phyloP scores from a whole-genome alignment of 1,140 invertebrate genomes.

The Cotesia vestalis region DNA sequence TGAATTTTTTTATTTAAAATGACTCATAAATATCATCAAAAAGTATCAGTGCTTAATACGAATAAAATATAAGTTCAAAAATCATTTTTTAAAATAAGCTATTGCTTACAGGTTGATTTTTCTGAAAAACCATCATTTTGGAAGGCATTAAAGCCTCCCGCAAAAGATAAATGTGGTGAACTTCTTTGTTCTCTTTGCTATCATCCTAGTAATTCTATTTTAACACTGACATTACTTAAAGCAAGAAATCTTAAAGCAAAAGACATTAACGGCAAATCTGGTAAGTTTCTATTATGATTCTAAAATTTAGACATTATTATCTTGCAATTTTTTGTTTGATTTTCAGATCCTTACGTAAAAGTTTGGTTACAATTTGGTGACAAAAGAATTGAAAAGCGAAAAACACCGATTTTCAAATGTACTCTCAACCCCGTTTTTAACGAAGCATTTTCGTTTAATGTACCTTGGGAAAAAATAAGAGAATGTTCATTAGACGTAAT shows the following conservation, averaged over 20 bases:
- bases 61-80: no score
- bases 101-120: constrained; percentile 79
- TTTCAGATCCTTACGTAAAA: constrained; percentile 94
- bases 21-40: no score
- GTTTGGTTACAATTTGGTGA: constrained; percentile 96
- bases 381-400: constrained; percentile 92
- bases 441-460: constrained; percentile 91
- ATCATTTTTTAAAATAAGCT: no score
- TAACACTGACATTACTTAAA: constrained; percentile 88
- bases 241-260: constrained; percentile 92
- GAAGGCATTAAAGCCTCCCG: constrained; percentile 91
- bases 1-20: no score
- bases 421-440: constrained; percentile 93
- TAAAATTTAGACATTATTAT: no score
- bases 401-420: constrained; percentile 95
- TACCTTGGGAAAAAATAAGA: constrained; percentile 93
- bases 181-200: constrained; percentile 90
- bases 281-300: constrained; percentile 62
- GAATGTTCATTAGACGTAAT: constrained; percentile 92
- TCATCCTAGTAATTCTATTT: constrained; percentile 88
- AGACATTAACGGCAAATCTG: constrained; percentile 94
- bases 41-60: no score
- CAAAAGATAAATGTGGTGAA: constrained; percentile 92
- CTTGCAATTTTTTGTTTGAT: background rate
- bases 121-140: constrained; percentile 91